Evolutionary conservation across 1,140 invertebrate genomes (phyloP).

Genomic region (Hesperophylax magnus): DNA sequence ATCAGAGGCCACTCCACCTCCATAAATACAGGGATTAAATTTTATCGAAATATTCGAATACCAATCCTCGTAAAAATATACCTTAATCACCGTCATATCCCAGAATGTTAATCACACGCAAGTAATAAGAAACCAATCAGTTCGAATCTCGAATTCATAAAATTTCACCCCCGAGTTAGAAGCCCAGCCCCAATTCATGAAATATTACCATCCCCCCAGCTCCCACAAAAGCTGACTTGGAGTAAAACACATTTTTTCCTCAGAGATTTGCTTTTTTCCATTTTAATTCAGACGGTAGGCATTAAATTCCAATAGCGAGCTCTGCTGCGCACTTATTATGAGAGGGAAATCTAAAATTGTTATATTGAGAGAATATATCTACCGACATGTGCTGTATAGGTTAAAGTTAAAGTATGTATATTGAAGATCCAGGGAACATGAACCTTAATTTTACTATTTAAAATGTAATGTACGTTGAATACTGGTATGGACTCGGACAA

Average conservation of each 20-base stretch:
- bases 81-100: background rate
- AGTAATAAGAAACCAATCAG: constrained; percentile 17
- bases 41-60: too few species aligned
- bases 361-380: background rate
- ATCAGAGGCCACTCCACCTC: too few species aligned
- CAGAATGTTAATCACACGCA: constrained; percentile 10
- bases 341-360: constrained; percentile 12
- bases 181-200: constrained; percentile 44
- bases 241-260: constrained; percentile 42
- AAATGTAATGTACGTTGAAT: too few species aligned
- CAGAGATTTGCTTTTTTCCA: constrained; percentile 52
- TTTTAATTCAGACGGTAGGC: constrained; percentile 49
- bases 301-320: constrained; percentile 44
- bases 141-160: constrained; percentile 47
- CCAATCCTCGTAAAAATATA: too few species aligned
- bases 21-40: too few species aligned
- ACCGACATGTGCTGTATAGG: background rate
- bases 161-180: constrained; percentile 47
- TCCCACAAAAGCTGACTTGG: constrained; percentile 43
- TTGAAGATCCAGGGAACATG: too few species aligned
- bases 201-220: constrained; percentile 43
- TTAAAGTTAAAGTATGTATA: too few species aligned
- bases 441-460: too few species aligned
- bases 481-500: too few species aligned
- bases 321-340: constrained; percentile 25